A percentile compares a stretch with the other conserved stretches of the same genome.
Evolutionary conservation across 2,113 vertebrate species (phyloP).

Genomic region (Hydrochoerus hydrochaeris): DNA sequence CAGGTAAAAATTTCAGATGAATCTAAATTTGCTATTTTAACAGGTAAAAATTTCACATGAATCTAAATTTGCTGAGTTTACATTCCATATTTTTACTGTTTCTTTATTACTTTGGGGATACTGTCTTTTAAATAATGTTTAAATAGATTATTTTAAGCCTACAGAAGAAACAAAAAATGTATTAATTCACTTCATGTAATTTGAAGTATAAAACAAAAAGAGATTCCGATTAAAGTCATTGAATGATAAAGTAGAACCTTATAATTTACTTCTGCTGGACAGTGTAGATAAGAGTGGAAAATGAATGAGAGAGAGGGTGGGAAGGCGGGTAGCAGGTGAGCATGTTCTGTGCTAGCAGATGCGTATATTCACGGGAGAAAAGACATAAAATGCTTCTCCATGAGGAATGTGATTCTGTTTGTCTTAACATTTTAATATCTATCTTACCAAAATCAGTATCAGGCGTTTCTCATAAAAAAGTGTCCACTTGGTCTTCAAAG

Average conservation of each 20-base stretch:
- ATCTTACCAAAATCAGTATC: background rate
- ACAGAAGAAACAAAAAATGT: background rate
- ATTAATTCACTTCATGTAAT: conserved; percentile 10
- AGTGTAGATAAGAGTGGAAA: background rate
- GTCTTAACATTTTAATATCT: background rate
- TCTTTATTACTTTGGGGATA: background rate
- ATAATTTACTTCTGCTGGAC: background rate
- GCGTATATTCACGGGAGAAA: background rate
- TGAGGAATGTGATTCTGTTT: background rate
- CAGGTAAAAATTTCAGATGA: background rate
- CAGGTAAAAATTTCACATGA: background rate
- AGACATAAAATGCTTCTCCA: background rate
- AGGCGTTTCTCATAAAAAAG: background rate
- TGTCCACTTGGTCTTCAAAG: background rate
- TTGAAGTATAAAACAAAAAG: conserved; percentile 28
- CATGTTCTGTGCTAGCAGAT: background rate
- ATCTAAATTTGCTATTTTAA: background rate
- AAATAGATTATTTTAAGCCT: conserved; percentile 10
- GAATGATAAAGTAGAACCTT: background rate
- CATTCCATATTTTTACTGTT: background rate
- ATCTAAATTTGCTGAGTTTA: background rate
- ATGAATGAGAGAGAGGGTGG: background rate
- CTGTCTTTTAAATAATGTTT: conserved; percentile 21
- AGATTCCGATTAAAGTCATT: background rate
- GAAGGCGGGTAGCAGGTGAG: background rate